phyloP scores from a whole-genome alignment of 2,888 invertebrate genomes.

The Ophion slaviceki region DNA sequence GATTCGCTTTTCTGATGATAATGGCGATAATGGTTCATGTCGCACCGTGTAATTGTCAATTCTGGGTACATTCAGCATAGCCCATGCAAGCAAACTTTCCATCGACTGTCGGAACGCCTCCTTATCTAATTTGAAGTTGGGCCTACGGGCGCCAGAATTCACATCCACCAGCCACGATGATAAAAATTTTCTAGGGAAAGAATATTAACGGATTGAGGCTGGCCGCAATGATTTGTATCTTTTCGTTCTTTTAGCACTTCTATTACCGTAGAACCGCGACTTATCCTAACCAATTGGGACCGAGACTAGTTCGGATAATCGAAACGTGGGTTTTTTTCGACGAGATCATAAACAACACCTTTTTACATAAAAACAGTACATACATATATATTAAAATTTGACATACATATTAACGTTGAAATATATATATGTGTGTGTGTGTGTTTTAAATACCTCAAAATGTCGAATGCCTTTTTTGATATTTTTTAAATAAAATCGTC shows the following conservation, averaged over 20 bases:
- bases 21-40: neutral
- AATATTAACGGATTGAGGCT: neutral
- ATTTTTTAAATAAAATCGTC: no score
- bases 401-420: no score
- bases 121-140: slow-evolving; percentile 80
- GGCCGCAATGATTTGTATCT: neutral
- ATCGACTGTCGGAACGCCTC: slow-evolving; percentile 85
- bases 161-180: slow-evolving; percentile 84
- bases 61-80: neutral
- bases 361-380: no score
- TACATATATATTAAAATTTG: no score
- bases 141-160: slow-evolving; percentile 73
- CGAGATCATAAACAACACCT: no score
- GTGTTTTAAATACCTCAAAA: no score
- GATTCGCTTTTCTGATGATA: no score
- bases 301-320: no score
- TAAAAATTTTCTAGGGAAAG: slow-evolving; percentile 78
- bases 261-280: neutral
- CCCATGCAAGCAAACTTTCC: slow-evolving; percentile 80
- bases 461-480: no score
- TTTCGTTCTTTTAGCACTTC: slow-evolving; percentile 5
- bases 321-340: no score
- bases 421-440: no score
- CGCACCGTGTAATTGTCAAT: slow-evolving; percentile 30
- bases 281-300: no score